Evolutionary conservation across 2,888 invertebrate species (phyloP).

Genomic region (Ectemnius cavifrons): DNA sequence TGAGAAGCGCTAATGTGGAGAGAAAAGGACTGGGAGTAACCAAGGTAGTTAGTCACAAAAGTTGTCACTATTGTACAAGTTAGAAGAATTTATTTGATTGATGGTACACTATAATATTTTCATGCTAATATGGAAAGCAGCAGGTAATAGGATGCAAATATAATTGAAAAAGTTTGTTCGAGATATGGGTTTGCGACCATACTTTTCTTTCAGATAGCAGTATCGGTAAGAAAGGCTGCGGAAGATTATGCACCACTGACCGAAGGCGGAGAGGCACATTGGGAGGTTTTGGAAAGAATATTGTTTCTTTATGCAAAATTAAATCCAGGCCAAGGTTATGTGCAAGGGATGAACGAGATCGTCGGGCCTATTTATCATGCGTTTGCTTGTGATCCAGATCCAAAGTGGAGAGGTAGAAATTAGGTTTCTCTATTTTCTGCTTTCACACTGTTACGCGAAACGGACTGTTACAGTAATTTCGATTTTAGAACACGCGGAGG

Average conservation of each 20-base stretch:
- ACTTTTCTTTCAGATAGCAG: constrained; percentile 80
- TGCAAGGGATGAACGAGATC: constrained; percentile 99
- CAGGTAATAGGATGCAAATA: constrained; percentile 64
- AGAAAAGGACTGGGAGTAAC: constrained; percentile 92
- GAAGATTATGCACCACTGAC: constrained; percentile 91
- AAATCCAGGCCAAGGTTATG: constrained; percentile 97
- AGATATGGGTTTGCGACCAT: too few species aligned
- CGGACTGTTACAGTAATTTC: too few species aligned
- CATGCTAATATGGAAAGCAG: constrained; percentile 65
- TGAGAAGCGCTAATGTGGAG: constrained; percentile 93
- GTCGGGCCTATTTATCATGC: constrained; percentile 99
- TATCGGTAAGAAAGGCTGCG: constrained; percentile 86
- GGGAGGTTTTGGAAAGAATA: constrained; percentile 99
- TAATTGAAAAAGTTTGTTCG: neutral
- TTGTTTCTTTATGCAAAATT: constrained; percentile 98
- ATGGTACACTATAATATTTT: constrained; percentile 32
- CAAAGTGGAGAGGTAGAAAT: constrained; percentile 85
- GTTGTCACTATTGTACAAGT: neutral
- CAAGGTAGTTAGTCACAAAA: constrained; percentile 82
- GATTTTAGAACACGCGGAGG: constrained; percentile 91
- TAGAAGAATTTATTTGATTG: constrained; percentile 28
- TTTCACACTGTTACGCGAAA: neutral
- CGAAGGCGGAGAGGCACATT: constrained; percentile 96
- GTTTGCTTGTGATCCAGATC: constrained; percentile 93
- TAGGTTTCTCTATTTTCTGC: neutral